Evolutionary conservation across 1,140 invertebrate genomes (phyloP).

Genomic region (Ostrea denselamellosa): DNA sequence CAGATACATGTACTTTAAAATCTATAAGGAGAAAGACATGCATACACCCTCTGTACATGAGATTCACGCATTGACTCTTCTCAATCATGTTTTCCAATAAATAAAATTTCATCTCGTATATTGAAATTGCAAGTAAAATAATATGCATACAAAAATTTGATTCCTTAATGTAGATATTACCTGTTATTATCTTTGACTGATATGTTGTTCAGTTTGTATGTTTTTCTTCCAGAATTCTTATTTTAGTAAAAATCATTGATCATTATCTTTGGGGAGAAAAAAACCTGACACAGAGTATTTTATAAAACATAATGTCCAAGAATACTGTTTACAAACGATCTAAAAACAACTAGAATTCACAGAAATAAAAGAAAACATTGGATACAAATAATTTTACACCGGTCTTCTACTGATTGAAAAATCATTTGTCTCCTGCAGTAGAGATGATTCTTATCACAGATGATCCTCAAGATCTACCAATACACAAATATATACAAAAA

Average conservation of each 20-base stretch:
- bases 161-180: too few species aligned
- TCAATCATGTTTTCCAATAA: not conserved
- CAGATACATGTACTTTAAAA: not conserved
- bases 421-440: not conserved
- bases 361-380: too few species aligned
- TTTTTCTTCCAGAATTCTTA: not conserved
- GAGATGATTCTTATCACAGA: conserved; percentile 18
- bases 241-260: not conserved
- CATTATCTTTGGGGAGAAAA: not conserved
- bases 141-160: too few species aligned
- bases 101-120: not conserved
- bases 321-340: too few species aligned
- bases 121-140: not conserved
- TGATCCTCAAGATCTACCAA: not conserved
- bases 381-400: too few species aligned
- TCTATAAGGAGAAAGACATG: not conserved
- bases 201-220: not conserved
- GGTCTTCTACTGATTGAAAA: not conserved
- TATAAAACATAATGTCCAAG: too few species aligned
- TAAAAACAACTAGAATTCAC: too few species aligned
- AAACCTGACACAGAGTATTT: too few species aligned
- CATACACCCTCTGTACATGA: not conserved
- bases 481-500: not conserved
- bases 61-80: not conserved
- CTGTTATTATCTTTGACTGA: too few species aligned